Evolutionary conservation across 1,140 invertebrate species (phyloP), one percentile per base, ranked within the genome.

Genomic region (Brachystomella parvula): DNA sequence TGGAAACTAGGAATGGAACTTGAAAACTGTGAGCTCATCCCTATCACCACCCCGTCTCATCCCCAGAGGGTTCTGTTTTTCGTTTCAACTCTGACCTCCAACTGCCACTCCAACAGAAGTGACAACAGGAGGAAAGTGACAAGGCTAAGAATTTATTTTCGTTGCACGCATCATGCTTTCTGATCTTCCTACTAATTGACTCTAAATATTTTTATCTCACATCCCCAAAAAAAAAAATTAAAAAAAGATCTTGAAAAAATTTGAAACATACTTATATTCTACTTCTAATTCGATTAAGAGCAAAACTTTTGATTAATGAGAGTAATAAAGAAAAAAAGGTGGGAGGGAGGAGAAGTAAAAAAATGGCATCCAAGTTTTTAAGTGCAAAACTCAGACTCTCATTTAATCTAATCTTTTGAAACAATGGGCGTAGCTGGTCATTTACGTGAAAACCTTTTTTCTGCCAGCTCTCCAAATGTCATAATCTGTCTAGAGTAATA

Each of bases 401-500:
- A n/a, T n/a, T n/a, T n/a, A n/a, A n/a, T n/a, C 21, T 53, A 53
- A 53, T 53, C 49, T 53, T 12, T 29, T 29, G 30, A 32, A 59
- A 59, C 26, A 59, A 59, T 59, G 57, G 57, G 57, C 57, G 57
- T 59, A 29, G 30, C 26, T 32, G 57, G 57, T 32, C 57, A 59
- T 59, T 59, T 59, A 59, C 21, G 24, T 29, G 30, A 31, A 59
- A 59, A 53, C 49, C 6, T 19, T 26, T 21, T 3, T 29, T 26
- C 12, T n/a, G n/a, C n/a, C n/a, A n/a, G n/a, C 3, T 29, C 30
- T 21, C 30, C 57, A 59, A 59, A 59, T 59, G 57, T 59, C 57
- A 59, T 30, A 59, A 30, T 59, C 57, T 31, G 24, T 15, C 49
- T 26, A 53, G 24, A 53, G 49, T 53, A 53, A 53, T 53, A 53